Conservation (phyloP, 37 sponge, comb jelly and placozoan genomes). For the Tethya wilhelma region DNA sequence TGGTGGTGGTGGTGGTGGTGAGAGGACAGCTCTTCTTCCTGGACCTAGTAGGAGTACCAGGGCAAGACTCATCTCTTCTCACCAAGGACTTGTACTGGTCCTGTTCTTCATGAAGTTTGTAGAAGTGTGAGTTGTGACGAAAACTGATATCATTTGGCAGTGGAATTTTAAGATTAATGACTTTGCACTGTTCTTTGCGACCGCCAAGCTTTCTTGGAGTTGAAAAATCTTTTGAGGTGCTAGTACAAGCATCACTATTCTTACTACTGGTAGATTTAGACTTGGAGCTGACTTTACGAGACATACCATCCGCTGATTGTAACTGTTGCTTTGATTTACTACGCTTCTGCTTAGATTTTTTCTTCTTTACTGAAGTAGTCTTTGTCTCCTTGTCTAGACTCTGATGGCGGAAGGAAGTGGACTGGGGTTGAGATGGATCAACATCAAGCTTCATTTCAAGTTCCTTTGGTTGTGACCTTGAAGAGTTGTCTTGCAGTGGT, state of each 20-base stretch:
- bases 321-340: background rate
- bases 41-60: no score
- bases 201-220: background rate
- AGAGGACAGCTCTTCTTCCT: no score
- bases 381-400: background rate
- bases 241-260: background rate
- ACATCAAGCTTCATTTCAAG: no score
- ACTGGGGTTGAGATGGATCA: background rate
- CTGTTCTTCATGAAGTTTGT: background rate
- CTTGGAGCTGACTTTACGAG: no score
- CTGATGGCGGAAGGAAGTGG: background rate
- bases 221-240: background rate
- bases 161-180: slow-evolving; percentile 1
- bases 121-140: background rate
- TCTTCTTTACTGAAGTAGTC: background rate
- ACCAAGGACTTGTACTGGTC: background rate
- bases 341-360: background rate
- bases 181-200: background rate
- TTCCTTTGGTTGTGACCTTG: no score
- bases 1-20: no score
- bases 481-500: background rate
- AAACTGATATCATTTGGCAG: background rate
- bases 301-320: no score
- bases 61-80: background rate
- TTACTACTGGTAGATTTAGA: background rate